Conservation (phyloP, 2,113 vertebrate species). For the Pao palembangensis region DNA sequence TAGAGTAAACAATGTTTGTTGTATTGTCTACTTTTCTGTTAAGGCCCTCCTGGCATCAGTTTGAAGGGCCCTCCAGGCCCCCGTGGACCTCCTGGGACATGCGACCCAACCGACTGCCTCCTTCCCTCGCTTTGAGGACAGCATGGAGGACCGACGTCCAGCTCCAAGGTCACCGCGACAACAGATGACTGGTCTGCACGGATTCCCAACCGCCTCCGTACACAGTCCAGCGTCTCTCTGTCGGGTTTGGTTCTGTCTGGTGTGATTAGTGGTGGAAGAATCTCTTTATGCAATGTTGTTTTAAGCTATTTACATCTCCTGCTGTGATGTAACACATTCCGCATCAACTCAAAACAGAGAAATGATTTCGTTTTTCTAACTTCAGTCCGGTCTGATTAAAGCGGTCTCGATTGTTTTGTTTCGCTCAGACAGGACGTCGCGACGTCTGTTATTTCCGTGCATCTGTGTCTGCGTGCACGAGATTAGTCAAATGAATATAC, state of each 20-base stretch:
- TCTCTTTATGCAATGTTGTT: slow-evolving; percentile 41
- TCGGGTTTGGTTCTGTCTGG: slow-evolving; percentile 32
- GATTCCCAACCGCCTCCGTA: slow-evolving; percentile 16
- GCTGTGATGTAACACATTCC: slow-evolving; percentile 74
- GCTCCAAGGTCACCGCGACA: slow-evolving; percentile 26
- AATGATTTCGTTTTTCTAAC: slow-evolving; percentile 51
- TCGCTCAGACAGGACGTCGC: slow-evolving; percentile 18
- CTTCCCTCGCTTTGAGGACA: slow-evolving; percentile 66
- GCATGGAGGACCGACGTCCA: slow-evolving; percentile 24
- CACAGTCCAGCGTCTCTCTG: slow-evolving; percentile 6
- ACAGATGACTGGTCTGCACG: slow-evolving; percentile 2
- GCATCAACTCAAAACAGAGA: slow-evolving; percentile 59
- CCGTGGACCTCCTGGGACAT: slow-evolving; percentile 81
- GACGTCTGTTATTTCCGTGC: slow-evolving; percentile 1
- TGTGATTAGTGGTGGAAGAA: slow-evolving; percentile 13
- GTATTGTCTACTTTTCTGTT: too few species aligned
- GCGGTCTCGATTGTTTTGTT: slow-evolving; percentile 55
- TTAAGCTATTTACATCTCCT: slow-evolving; percentile 45
- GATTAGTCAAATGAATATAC: slow-evolving; percentile 29
- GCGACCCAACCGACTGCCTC: slow-evolving; percentile 83
- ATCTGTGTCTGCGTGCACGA: slow-evolving; percentile 15
- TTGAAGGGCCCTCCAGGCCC: slow-evolving; percentile 78
- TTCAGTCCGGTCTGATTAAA: slow-evolving; percentile 43
- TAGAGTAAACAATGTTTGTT: too few species aligned
- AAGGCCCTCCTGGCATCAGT: slow-evolving; percentile 72